phyloP scores from a whole-genome alignment of 2,797 vertebrate genomes.

The Oryzias dopingdopingensis region DNA sequence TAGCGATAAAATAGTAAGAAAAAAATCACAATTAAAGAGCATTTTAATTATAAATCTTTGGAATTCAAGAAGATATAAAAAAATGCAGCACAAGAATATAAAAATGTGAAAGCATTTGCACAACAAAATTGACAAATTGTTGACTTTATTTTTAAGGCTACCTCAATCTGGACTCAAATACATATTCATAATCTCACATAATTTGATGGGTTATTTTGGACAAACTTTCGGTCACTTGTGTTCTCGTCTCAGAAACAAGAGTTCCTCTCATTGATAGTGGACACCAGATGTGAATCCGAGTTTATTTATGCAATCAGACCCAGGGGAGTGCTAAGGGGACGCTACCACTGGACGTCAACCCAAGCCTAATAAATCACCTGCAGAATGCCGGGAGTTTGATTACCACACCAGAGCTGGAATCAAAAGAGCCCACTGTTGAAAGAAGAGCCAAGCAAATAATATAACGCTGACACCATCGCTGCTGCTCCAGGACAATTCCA shows the following conservation, averaged over 20 bases:
- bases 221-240: no score
- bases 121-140: no score
- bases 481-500: constrained; percentile 29
- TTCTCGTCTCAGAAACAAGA: neutral
- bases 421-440: constrained; percentile 54
- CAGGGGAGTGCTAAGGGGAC: constrained; percentile 16
- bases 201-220: no score
- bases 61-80: no score
- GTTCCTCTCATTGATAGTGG: neutral
- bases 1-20: no score
- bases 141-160: no score
- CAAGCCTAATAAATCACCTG: constrained; percentile 55
- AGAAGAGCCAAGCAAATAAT: constrained; percentile 65
- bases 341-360: constrained; percentile 15
- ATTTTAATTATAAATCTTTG: no score
- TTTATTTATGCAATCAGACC: constrained; percentile 27
- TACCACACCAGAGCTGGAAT: constrained; percentile 48
- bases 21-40: no score
- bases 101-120: no score
- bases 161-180: no score
- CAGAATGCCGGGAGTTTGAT: constrained; percentile 55
- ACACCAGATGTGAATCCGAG: constrained; percentile 6
- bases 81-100: no score
- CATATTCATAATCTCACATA: no score
- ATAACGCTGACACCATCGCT: constrained; percentile 45